These are phyloP conservation scores for Adrianichthys oophorus DNA, from an alignment of 2,797 vertebrate genomes.

Conservation along the genomic window DNA sequence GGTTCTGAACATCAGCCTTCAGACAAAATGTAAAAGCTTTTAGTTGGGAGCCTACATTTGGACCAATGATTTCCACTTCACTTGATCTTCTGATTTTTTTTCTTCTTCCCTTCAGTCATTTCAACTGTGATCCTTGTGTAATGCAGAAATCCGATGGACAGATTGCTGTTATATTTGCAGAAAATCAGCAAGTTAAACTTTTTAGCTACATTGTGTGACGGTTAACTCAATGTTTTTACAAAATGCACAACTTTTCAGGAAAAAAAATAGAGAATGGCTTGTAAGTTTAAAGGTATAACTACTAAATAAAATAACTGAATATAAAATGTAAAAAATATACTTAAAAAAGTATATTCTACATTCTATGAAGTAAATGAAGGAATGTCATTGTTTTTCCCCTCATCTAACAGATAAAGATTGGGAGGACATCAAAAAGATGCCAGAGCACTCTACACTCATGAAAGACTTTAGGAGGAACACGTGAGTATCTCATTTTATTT, in stretches of 20 bases:
- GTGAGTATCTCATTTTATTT: constrained; percentile 81
- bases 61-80: constrained; percentile 57
- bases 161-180: constrained; percentile 27
- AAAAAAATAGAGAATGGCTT: no score
- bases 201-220: neutral
- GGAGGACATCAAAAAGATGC: constrained; percentile 99
- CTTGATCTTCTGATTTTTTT: constrained; percentile 37
- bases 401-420: constrained; percentile 96
- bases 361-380: neutral
- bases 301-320: no score
- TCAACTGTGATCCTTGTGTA: constrained; percentile 35
- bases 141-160: constrained; percentile 23
- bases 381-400: constrained; percentile 34
- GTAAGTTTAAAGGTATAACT: no score
- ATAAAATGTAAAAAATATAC: no score
- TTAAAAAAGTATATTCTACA: no score
- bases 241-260: neutral
- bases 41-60: constrained; percentile 48
- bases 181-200: neutral
- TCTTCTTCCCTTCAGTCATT: constrained; percentile 4
- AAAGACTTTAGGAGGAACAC: constrained; percentile 99
- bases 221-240: neutral
- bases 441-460: constrained; percentile 99
- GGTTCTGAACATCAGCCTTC: constrained; percentile 36
- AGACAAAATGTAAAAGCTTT: constrained; percentile 43